Conservation (phyloP, 2,888 invertebrate genomes). For the Ceramica pisi region DNA sequence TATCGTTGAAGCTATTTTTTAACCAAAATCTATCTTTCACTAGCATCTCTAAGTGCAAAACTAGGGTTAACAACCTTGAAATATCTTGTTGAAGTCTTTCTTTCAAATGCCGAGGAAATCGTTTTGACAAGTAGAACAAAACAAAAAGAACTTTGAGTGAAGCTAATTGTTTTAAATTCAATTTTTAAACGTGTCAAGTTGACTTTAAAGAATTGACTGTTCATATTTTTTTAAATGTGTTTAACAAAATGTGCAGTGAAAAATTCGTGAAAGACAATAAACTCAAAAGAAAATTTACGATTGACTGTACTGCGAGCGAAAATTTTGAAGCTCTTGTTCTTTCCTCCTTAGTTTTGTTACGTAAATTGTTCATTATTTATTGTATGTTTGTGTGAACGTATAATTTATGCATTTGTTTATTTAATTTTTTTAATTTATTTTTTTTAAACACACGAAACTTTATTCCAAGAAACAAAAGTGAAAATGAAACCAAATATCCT, state of each 20-base stretch:
- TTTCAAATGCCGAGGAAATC: background rate
- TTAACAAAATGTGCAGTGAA: background rate
- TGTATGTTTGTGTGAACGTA: background rate
- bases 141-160: background rate
- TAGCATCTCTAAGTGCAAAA: slow-evolving; percentile 50
- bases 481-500: background rate
- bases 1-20: slow-evolving; percentile 43
- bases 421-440: too few species aligned
- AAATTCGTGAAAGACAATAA: background rate
- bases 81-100: background rate
- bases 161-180: background rate
- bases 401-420: background rate
- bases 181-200: background rate
- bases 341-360: too few species aligned
- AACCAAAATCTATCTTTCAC: slow-evolving; percentile 65
- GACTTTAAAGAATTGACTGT: background rate
- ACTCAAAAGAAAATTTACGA: background rate
- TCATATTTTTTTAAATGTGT: background rate
- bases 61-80: slow-evolving; percentile 45
- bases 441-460: background rate
- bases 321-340: too few species aligned
- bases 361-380: background rate
- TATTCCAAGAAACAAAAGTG: background rate
- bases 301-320: background rate
- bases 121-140: slow-evolving; percentile 1